These are phyloP conservation scores for Gandaritis pyraliata DNA, from an alignment of 2,888 invertebrate species.

Conservation along the genomic window DNA sequence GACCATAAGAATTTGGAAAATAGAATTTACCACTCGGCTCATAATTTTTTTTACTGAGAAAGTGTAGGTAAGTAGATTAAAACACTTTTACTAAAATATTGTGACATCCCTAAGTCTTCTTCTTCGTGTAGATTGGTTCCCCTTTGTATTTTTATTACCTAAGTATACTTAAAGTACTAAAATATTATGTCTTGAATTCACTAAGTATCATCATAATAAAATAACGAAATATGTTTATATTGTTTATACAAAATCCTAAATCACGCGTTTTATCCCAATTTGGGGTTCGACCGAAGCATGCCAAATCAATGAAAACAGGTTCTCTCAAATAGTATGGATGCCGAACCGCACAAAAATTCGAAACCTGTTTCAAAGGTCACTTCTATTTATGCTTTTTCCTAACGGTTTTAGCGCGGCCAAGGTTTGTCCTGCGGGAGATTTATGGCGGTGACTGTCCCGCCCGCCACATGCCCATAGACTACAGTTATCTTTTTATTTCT, in stretches of 20 bases:
- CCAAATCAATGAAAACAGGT: conserved; percentile 21
- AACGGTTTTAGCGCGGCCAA: conserved; percentile 29
- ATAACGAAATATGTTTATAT: not conserved
- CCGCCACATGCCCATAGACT: conserved; percentile 41
- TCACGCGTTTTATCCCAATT: conserved; percentile 7
- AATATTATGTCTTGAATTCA: no score
- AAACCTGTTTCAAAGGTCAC: conserved; percentile 30
- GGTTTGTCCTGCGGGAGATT: conserved; percentile 44
- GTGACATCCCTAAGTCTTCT: no score
- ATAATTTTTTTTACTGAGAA: no score
- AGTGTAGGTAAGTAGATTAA: no score
- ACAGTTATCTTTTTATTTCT: conserved; percentile 24
- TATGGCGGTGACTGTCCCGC: conserved; percentile 36
- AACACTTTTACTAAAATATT: no score
- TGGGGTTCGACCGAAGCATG: conserved; percentile 6
- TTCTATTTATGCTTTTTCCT: conserved; percentile 35
- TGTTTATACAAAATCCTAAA: not conserved
- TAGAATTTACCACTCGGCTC: not conserved
- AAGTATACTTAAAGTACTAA: no score
- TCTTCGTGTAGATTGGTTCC: no score
- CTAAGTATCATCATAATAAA: not conserved
- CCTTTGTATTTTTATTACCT: no score
- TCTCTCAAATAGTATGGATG: conserved; percentile 12
- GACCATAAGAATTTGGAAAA: conserved; percentile 1
- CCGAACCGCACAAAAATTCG: conserved; percentile 16